Evolutionary conservation across 64 coral and sea anemone genomes (phyloP), one percentile per base, ranked within the genome.

Genomic region (Acropora tenuis): DNA sequence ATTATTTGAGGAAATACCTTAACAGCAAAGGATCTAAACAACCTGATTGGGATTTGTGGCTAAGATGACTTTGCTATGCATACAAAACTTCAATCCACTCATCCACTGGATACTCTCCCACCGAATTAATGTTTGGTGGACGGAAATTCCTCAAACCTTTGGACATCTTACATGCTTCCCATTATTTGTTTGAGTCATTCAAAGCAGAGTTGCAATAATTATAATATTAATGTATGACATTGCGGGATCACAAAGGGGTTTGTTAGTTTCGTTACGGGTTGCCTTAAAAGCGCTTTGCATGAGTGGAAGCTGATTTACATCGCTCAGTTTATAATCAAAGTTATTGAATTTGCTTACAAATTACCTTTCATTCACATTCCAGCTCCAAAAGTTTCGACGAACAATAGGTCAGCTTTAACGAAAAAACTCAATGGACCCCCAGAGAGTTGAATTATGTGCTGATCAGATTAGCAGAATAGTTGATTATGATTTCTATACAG

Each of bases 21-120:
- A 77, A 77, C 75, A n/a, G 41, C 20, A 77, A 77, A 77, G 75
- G 47, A 12, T 77, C 75, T 11, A 30, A 77, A 41, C 75, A 77
- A n/a, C 75, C 75, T n/a, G 75, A 87, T 67, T 87, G 83, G 55
- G 83, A 87, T 5, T 87, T 87, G 40, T 87, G 83, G 83, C 83
- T 87, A 11, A 69, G 83, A 45, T 58, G 71, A 87, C 40, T 65
- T 53, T 53, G 50, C 50, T 53, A 53, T 53, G 50, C 50, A 53
- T 53, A 53, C 50, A 53, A 53, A 3, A 41, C 75, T 12, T 77
- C 75, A 77, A 41, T 77, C 30, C 75, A 77, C 75, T 77, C 75
- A 2, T 77, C 75, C 9, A 77, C 42, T 74, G 18, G 18, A 74
- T 20, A 43, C 72, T 43, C 18, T 53, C 50, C 8, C 50, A 0